These are phyloP conservation scores for Hippopotamus amphibius DNA, from an alignment of 2,113 vertebrate species.

Conservation along the genomic window DNA sequence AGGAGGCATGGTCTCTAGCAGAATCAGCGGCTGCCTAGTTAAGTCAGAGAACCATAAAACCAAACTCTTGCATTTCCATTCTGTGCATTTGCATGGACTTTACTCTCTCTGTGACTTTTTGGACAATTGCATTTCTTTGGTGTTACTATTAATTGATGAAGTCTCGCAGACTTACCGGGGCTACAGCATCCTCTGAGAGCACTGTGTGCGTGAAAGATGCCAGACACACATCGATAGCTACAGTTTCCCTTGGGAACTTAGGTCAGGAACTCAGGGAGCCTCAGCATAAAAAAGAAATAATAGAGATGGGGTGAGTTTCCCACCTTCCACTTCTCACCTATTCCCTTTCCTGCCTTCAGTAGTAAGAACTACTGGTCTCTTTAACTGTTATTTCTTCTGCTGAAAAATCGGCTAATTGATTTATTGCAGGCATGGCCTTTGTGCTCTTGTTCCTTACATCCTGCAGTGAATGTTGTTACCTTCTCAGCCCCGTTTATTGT, in stretches of 20 bases:
- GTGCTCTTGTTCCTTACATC: slow-evolving; percentile 34
- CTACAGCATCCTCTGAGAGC: not conserved
- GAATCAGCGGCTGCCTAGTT: not conserved
- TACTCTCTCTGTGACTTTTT: not conserved
- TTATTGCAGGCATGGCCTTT: slow-evolving; percentile 54
- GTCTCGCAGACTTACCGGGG: not conserved
- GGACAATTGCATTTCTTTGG: slow-evolving; percentile 25
- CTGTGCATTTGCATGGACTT: slow-evolving; percentile 25
- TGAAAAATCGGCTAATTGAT: slow-evolving; percentile 78
- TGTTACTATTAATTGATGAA: not conserved
- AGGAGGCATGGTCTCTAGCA: slow-evolving; percentile 6
- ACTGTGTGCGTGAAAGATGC: not conserved
- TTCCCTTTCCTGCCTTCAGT: not conserved
- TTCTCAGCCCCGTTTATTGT: slow-evolving; percentile 32
- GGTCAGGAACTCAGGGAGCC: not conserved
- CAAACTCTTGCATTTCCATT: not conserved
- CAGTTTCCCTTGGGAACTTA: not conserved
- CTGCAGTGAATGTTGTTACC: slow-evolving; percentile 36
- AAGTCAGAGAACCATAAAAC: slow-evolving; percentile 19
- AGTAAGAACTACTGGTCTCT: not conserved
- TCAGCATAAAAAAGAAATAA: not conserved
- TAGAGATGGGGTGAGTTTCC: not conserved
- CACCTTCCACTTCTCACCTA: not conserved
- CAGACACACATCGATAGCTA: not conserved
- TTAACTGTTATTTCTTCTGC: slow-evolving; percentile 67